Conservation (phyloP, 2,888 invertebrate species). For the Automeris io region DNA sequence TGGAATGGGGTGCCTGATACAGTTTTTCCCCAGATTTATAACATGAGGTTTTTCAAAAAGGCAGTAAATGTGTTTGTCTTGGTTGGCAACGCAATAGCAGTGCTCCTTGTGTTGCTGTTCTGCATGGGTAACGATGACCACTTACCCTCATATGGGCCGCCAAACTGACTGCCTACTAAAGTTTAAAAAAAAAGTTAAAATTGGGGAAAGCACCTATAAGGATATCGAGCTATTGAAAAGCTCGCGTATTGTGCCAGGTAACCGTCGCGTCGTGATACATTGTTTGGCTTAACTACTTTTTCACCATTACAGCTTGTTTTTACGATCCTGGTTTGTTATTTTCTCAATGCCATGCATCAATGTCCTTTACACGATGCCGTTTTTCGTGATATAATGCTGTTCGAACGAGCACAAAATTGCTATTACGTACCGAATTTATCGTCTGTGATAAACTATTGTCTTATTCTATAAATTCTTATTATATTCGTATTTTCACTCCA, state of each 20-base stretch:
- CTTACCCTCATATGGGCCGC: too few species aligned
- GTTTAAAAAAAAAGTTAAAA: constrained; percentile 7
- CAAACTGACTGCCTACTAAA: too few species aligned
- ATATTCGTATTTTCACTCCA: too few species aligned
- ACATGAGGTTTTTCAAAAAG: too few species aligned
- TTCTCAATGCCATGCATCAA: constrained; percentile 11
- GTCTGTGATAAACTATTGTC: constrained; percentile 2
- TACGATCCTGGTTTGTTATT: constrained; percentile 11
- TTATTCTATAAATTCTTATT: background rate
- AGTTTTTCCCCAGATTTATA: too few species aligned
- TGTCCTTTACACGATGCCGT: constrained; percentile 10
- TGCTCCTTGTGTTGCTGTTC: too few species aligned
- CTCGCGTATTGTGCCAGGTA: constrained; percentile 1
- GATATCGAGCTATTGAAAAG: constrained; percentile 6
- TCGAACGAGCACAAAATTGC: constrained; percentile 8
- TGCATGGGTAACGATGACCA: too few species aligned
- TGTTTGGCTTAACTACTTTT: constrained; percentile 10
- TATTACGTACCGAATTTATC: constrained; percentile 4
- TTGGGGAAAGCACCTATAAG: constrained; percentile 13
- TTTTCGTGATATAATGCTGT: constrained; percentile 9
- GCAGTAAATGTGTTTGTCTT: too few species aligned
- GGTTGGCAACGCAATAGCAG: too few species aligned
- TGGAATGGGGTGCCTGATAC: too few species aligned
- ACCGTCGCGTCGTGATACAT: constrained; percentile 8
- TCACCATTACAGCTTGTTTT: constrained; percentile 10